Evolutionary conservation across 2,797 vertebrate genomes (phyloP).

Genomic region (Cuniculus paca): DNA sequence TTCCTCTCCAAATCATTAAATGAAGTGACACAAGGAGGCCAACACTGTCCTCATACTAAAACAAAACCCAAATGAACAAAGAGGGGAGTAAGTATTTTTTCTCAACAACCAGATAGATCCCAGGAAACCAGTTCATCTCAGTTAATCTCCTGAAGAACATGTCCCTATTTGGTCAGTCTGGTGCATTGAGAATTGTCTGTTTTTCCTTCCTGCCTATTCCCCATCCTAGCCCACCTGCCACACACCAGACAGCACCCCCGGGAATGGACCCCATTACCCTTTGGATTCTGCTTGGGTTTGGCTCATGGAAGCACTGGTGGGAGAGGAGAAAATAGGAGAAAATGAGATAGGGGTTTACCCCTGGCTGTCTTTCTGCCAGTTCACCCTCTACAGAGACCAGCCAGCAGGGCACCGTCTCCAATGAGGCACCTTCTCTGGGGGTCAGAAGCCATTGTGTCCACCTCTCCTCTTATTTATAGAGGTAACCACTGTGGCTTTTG

Average conservation of each 20-base stretch:
- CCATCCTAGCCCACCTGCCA: not conserved
- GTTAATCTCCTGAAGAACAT: fast-evolving
- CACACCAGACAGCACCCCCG: not conserved
- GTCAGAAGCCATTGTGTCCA: not conserved
- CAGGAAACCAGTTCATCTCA: not conserved
- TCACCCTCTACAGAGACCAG: not conserved
- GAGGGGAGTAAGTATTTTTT: not conserved
- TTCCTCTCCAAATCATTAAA: slow-evolving; percentile 15
- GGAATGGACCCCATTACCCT: not conserved
- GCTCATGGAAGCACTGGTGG: not conserved
- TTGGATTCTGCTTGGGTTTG: not conserved
- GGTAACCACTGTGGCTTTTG: not conserved
- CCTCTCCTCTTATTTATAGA: not conserved
- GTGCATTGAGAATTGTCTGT: not conserved
- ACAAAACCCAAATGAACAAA: not conserved
- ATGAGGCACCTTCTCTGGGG: not conserved
- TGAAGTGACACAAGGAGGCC: not conserved
- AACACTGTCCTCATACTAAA: not conserved
- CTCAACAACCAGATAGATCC: not conserved
- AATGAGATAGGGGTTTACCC: not conserved
- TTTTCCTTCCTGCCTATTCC: not conserved
- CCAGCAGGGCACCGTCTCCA: not conserved
- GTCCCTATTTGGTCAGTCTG: not conserved
- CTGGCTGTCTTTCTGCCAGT: not conserved
- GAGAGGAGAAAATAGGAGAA: not conserved